phyloP scores from a whole-genome alignment of 2,888 invertebrate genomes.

The Rhabditoides inermis region DNA sequence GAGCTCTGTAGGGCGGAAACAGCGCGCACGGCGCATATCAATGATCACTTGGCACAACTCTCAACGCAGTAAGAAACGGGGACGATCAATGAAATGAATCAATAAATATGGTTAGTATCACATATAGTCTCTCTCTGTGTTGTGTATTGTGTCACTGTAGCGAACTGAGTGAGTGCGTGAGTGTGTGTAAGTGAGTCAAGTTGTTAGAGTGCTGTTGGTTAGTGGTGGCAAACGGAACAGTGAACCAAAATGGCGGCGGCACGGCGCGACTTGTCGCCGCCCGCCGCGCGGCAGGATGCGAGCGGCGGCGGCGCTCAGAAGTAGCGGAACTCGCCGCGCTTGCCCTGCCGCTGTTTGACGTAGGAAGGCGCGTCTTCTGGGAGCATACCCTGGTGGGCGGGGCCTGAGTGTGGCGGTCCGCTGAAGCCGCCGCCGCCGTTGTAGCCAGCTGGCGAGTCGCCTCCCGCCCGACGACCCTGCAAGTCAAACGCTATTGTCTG shows the following conservation, averaged over 20 bases:
- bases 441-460: too few relatives aligned
- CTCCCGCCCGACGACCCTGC: too few relatives aligned
- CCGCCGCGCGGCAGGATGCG: constrained; percentile 4
- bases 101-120: too few relatives aligned
- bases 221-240: too few relatives aligned
- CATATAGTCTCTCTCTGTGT: too few relatives aligned
- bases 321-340: constrained; percentile 52
- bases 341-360: constrained; percentile 49
- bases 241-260: background rate
- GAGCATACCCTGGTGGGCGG: constrained; percentile 39
- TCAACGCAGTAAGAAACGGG: background rate
- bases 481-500: too few relatives aligned
- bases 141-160: background rate
- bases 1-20: too few relatives aligned
- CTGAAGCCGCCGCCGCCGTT: too few relatives aligned
- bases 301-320: constrained; percentile 29
- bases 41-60: background rate
- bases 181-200: background rate
- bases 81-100: background rate
- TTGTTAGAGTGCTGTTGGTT: too few relatives aligned
- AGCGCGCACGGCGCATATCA: background rate
- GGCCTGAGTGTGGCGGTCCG: too few relatives aligned
- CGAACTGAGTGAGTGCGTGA: background rate
- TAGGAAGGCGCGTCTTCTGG: constrained; percentile 50
- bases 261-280: background rate